Percentiles rank a stretch among this genome's conserved stretches.
phyloP scores from a whole-genome alignment of 1,140 invertebrate genomes.

The Pygmarrhopalites habei region DNA sequence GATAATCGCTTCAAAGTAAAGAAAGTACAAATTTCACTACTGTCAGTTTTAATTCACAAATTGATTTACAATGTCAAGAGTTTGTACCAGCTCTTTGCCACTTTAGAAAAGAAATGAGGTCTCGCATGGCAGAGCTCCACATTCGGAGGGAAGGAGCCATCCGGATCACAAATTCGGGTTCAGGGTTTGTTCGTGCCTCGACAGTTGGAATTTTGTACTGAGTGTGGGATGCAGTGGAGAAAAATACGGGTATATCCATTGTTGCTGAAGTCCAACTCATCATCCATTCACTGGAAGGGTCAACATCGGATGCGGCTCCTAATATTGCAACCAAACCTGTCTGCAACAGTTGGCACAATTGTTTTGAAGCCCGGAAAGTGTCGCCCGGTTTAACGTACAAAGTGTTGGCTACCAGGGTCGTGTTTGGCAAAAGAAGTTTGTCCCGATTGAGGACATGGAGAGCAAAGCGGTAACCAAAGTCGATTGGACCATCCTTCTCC shows the following conservation, averaged over 20 bases:
- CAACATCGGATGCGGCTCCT: slow-evolving; percentile 18
- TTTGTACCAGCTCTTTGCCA: slow-evolving; percentile 15
- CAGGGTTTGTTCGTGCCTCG: not conserved
- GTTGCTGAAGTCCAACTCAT: slow-evolving; percentile 30
- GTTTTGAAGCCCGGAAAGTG: slow-evolving; percentile 60
- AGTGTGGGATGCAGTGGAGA: slow-evolving; percentile 21
- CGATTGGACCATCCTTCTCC: slow-evolving; percentile 55
- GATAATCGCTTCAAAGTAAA: slow-evolving; percentile 28
- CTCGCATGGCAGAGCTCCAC: slow-evolving; percentile 14
- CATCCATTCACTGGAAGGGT: slow-evolving; percentile 31
- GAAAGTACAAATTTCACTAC: too few relatives aligned
- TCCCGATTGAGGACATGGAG: slow-evolving; percentile 60
- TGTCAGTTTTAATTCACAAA: too few relatives aligned
- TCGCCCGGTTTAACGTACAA: slow-evolving; percentile 59
- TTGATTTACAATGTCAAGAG: too few relatives aligned
- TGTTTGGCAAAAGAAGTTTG: slow-evolving; percentile 55
- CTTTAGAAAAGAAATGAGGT: slow-evolving; percentile 18
- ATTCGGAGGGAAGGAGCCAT: slow-evolving; percentile 15
- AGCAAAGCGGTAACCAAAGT: slow-evolving; percentile 62
- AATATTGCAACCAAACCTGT: slow-evolving; percentile 21
- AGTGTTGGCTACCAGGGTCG: slow-evolving; percentile 57
- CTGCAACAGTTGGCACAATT: slow-evolving; percentile 47
- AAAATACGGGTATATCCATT: slow-evolving; percentile 28
- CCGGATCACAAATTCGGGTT: slow-evolving; percentile 28
- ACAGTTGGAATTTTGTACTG: slow-evolving; percentile 9